These are phyloP conservation scores for Carassius gibelio DNA, from an alignment of 2,113 vertebrate species.

Conservation along the genomic window DNA sequence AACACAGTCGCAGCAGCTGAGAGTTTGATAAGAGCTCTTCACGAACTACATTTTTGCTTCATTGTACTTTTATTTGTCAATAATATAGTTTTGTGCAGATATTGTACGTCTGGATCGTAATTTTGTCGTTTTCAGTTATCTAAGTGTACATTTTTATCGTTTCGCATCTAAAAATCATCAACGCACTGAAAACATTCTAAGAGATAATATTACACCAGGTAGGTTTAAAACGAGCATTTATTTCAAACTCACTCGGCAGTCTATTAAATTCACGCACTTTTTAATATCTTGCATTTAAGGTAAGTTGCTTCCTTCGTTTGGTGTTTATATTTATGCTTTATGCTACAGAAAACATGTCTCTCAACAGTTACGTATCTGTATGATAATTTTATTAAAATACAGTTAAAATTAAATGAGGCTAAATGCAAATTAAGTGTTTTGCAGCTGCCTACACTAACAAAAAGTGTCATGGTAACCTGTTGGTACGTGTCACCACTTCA, in stretches of 20 bases:
- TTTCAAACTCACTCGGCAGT: not conserved
- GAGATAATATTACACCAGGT: too few relatives aligned
- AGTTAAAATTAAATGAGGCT: not conserved
- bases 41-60: not conserved
- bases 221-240: not conserved
- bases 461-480: not conserved
- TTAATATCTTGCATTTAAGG: not conserved
- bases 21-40: slow-evolving; percentile 56
- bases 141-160: not conserved
- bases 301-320: not conserved
- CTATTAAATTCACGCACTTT: not conserved
- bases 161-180: not conserved
- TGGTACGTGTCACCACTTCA: not conserved
- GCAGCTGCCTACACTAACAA: not conserved
- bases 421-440: not conserved
- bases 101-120: not conserved
- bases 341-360: too few relatives aligned
- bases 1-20: not conserved
- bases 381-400: not conserved
- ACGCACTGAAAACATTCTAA: not conserved
- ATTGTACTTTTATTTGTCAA: not conserved
- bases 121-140: not conserved
- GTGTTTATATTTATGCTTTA: not conserved
- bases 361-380: not conserved
- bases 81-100: not conserved